Evolutionary conservation across 2,797 vertebrate genomes (phyloP).

Genomic region (Fringilla coelebs): DNA sequence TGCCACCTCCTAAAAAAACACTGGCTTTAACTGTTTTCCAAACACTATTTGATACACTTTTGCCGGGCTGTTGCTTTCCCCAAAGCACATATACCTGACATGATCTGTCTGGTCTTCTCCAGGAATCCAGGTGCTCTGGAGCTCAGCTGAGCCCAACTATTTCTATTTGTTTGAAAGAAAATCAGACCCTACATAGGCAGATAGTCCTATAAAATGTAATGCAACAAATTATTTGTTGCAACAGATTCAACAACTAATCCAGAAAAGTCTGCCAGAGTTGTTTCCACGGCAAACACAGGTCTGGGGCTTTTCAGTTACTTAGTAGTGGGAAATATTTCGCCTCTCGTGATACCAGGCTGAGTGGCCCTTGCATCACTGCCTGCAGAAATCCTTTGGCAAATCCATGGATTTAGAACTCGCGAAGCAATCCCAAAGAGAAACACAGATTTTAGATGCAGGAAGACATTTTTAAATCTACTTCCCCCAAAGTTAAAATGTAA

Average conservation of each 20-base stretch:
- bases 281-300: background rate
- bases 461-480: background rate
- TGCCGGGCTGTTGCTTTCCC: background rate
- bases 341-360: background rate
- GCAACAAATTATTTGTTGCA: background rate
- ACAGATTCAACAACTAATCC: background rate
- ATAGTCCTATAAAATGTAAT: background rate
- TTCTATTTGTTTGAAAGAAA: background rate
- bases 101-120: background rate
- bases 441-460: background rate
- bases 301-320: background rate
- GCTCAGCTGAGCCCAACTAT: background rate
- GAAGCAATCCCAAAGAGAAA: background rate
- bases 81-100: background rate
- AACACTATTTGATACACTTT: background rate
- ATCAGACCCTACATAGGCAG: background rate
- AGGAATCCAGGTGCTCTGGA: background rate
- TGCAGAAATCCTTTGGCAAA: slow-evolving; percentile 9
- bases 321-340: background rate
- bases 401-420: background rate
- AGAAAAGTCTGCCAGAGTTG: background rate
- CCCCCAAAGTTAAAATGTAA: background rate
- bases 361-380: background rate
- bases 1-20: background rate
- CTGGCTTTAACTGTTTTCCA: background rate